Evolutionary conservation across 2,888 invertebrate genomes (phyloP), one percentile per base, ranked within the genome.

Genomic region (Oscheius onirici): DNA sequence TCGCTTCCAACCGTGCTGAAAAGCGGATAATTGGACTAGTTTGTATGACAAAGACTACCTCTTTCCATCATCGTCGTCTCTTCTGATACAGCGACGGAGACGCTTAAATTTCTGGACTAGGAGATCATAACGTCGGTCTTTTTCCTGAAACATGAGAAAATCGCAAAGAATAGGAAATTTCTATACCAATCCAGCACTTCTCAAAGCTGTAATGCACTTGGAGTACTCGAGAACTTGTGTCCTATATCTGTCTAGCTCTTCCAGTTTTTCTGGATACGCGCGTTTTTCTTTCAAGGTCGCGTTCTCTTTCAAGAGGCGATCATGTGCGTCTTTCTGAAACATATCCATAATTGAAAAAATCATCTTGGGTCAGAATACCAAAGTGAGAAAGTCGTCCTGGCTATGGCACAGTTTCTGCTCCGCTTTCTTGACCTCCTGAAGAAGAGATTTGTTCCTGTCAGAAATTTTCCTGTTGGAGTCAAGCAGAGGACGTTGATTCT

Each of bases 141-240:
- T 87, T 71, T 87, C 86, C 84, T 83, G 28, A 57, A 68, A 72
- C 34, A 20, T 52, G 22, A 10, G 2, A 20, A 11, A 20, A 34
- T 3, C n/a, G n/a, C n/a, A 13, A n/a, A 6, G 5, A 26, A 20
- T 60, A 13, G 10, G 10, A 2, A 10, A n/a, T 20, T 51, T 5
- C 15, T 20, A 11, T 41, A 85, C 84, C 71, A 81, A 71, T 44
- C 79, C 81, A 13, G 84, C 77, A 70, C 82, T 82, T 24, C 86
- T 71, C 15, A 87, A 74, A 1, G 85, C 85, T 11, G 85, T 87
- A 51, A 87, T 86, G 75, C 86, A 86, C 54, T 86, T 86, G 44
- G 85, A 86, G 69, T 84, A 83, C 67, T 86, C 86, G 8, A 86
- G 72, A 34, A 85, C 83, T 75, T 83, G 83, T 61, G 68, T 73